Evolutionary conservation across 2,888 invertebrate species (phyloP).

Genomic region (Capitulum mitella): DNA sequence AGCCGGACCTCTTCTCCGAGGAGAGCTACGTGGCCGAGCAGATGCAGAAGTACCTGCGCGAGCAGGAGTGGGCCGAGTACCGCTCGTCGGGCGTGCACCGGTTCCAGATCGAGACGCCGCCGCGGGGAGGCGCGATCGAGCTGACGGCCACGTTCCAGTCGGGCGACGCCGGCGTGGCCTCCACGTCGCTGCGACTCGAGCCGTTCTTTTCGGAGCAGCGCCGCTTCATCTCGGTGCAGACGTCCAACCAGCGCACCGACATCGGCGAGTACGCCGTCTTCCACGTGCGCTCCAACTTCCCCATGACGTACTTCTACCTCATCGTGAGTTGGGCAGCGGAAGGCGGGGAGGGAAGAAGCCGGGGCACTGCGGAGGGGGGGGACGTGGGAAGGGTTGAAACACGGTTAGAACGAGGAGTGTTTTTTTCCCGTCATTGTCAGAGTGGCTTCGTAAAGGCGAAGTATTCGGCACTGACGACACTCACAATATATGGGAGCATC

Average conservation of each 20-base stretch:
- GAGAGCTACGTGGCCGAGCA: background rate
- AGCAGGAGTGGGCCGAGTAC: slow-evolving; percentile 31
- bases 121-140: slow-evolving; percentile 12
- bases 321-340: too few relatives aligned
- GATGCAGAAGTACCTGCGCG: background rate
- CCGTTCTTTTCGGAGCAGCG: background rate
- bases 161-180: slow-evolving; percentile 7
- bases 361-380: too few relatives aligned
- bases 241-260: slow-evolving; percentile 44
- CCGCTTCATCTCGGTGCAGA: background rate
- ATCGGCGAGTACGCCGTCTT: slow-evolving; percentile 51
- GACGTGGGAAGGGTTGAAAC: too few relatives aligned
- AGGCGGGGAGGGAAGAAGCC: too few relatives aligned
- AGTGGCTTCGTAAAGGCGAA: too few relatives aligned
- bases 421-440: too few relatives aligned
- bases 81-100: slow-evolving; percentile 28
- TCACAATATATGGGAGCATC: too few relatives aligned
- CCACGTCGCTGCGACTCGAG: background rate
- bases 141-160: slow-evolving; percentile 28
- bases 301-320: slow-evolving; percentile 35
- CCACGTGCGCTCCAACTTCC: slow-evolving; percentile 48
- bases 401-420: too few relatives aligned
- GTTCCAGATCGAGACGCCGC: slow-evolving; percentile 27
- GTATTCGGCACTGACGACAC: too few relatives aligned
- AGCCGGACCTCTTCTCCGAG: background rate